phyloP scores from a whole-genome alignment of 2,113 vertebrate species.

The Pithys albifrons region DNA sequence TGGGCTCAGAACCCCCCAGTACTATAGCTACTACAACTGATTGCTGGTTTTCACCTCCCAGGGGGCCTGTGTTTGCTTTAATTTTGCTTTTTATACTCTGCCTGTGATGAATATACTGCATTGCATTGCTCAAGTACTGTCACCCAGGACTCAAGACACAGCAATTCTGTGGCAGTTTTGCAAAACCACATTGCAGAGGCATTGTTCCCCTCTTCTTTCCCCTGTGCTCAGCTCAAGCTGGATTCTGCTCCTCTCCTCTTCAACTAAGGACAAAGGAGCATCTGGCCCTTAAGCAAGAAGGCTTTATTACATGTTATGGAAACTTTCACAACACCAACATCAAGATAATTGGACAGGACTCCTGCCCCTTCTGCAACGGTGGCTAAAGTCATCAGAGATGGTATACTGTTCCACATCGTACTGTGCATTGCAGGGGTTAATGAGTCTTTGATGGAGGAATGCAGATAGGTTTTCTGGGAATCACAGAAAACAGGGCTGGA shows the following conservation, averaged over 20 bases:
- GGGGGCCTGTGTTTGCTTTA: background rate
- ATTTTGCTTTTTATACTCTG: background rate
- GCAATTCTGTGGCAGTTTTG: background rate
- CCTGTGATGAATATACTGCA: background rate
- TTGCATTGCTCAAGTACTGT: background rate
- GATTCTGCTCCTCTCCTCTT: background rate
- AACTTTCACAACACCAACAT: slow-evolving; percentile 29
- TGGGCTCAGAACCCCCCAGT: background rate
- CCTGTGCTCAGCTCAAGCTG: background rate
- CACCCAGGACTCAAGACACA: background rate
- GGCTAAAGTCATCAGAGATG: background rate
- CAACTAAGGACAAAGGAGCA: background rate
- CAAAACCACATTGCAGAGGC: slow-evolving; percentile 13
- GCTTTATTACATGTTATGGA: background rate
- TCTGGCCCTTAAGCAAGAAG: background rate
- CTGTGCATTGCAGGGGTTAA: background rate
- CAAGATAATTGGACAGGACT: background rate
- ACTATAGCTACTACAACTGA: background rate
- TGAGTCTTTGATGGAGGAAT: background rate
- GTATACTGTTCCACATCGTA: background rate
- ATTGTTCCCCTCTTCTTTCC: slow-evolving; percentile 11
- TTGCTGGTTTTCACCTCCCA: background rate
- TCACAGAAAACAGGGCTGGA: background rate
- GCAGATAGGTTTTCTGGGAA: background rate
- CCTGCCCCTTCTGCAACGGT: background rate